phyloP scores from a whole-genome alignment of 2,888 invertebrate species.

The Campopleginae sp. region DNA sequence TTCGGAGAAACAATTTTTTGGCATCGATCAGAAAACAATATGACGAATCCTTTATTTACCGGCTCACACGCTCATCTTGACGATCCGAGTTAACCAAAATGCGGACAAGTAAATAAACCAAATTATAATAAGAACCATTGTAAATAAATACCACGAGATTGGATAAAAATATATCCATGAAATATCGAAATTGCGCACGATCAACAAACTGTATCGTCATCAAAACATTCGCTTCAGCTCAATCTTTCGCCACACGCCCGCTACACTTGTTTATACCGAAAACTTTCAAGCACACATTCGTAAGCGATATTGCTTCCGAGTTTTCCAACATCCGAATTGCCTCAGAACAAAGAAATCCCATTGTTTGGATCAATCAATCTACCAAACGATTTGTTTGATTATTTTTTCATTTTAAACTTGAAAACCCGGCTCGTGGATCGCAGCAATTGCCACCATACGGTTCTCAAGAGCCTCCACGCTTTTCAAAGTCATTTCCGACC shows the following conservation, averaged over 20 bases:
- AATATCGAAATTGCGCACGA: not conserved
- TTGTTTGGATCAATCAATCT: not conserved
- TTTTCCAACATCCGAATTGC: not conserved
- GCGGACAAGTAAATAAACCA: not conserved
- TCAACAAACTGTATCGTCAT: constrained; percentile 8
- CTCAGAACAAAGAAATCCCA: constrained; percentile 10
- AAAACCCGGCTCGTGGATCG: not conserved
- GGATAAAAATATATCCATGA: constrained; percentile 1
- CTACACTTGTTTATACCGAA: constrained; percentile 9
- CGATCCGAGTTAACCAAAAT: not conserved
- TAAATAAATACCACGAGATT: constrained; percentile 1
- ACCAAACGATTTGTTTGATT: constrained; percentile 5
- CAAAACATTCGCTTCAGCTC: not conserved
- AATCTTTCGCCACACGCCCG: constrained; percentile 6
- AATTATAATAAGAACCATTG: not conserved
- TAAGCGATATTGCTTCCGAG: constrained; percentile 3
- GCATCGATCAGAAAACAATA: not conserved
- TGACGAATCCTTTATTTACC: constrained; percentile 5
- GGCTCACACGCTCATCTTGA: not conserved
- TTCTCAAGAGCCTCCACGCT: too few relatives aligned
- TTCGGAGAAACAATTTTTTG: constrained; percentile 5
- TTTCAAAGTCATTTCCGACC: too few relatives aligned
- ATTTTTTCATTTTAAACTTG: not conserved
- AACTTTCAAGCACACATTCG: not conserved
- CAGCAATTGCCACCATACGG: too few relatives aligned